Evolutionary conservation across 2,797 vertebrate genomes (phyloP).

Genomic region (Myotis daubentonii): DNA sequence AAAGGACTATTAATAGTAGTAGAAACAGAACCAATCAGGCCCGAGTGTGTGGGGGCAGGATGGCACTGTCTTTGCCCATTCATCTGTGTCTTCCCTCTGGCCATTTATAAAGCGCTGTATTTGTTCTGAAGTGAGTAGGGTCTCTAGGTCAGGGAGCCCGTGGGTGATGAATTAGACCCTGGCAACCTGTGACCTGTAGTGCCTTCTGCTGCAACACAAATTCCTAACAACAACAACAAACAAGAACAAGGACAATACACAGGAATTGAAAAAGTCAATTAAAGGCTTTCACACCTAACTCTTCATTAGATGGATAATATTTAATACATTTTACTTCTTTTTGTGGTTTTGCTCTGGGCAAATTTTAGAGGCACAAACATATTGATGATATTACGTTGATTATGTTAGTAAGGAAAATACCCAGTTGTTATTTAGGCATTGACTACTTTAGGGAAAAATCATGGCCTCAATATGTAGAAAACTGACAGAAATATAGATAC

Average conservation of each 20-base stretch:
- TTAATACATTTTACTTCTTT: not conserved
- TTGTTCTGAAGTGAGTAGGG: not conserved
- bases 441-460: not conserved
- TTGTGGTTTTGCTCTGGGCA: not conserved
- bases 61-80: not conserved
- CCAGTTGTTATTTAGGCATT: not conserved
- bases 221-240: not conserved
- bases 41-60: not conserved
- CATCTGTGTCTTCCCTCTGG: not conserved
- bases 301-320: not conserved
- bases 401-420: conserved; percentile 1
- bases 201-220: conserved; percentile 14
- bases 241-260: not conserved
- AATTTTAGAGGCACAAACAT: not conserved
- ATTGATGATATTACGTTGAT: not conserved
- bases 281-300: not conserved
- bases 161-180: not conserved
- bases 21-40: not conserved
- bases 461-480: not conserved
- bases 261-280: not conserved
- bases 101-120: not conserved
- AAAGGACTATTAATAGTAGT: not conserved
- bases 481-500: not conserved
- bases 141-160: not conserved
- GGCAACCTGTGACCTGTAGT: not conserved